Conservation (phyloP, 30 jellyfish, hydroid and myxozoan species). For the Rhopilema esculentum region DNA sequence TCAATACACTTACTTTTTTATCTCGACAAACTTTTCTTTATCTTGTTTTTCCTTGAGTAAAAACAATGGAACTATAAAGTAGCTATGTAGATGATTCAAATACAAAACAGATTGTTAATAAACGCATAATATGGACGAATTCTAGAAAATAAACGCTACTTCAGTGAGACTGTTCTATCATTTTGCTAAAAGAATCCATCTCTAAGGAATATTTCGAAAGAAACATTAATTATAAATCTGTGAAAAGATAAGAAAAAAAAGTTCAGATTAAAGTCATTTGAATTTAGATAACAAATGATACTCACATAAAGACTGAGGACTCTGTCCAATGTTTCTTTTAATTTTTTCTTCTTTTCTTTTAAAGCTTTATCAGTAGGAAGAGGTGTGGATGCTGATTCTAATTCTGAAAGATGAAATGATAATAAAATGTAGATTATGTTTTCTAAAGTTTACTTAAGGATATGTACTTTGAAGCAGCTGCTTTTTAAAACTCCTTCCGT, state of each 20-base stretch:
- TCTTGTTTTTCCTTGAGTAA: constrained; percentile 80
- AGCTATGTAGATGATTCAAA: background rate
- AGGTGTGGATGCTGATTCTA: constrained; percentile 77
- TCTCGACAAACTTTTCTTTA: constrained; percentile 87
- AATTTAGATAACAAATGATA: too few relatives aligned
- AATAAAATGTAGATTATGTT: background rate
- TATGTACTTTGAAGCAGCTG: too few relatives aligned
- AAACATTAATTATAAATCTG: too few relatives aligned
- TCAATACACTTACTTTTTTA: constrained; percentile 89
- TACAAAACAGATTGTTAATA: background rate
- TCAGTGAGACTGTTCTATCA: background rate
- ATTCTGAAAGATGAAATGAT: constrained; percentile 48
- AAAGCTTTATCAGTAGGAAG: constrained; percentile 91
- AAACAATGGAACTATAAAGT: background rate
- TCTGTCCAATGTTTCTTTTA: constrained; percentile 87
- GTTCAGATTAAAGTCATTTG: background rate
- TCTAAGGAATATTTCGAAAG: too few relatives aligned
- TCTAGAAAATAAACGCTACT: background rate
- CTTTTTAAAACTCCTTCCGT: too few relatives aligned
- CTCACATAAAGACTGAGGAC: constrained; percentile 89
- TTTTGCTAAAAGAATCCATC: too few relatives aligned
- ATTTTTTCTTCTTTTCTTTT: constrained; percentile 84
- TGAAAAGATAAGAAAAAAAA: background rate
- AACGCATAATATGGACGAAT: background rate
- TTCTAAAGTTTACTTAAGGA: too few relatives aligned